Base-by-base conservation (phyloP, 2,113 vertebrate genomes). In the Corydoras sp. region DNA sequence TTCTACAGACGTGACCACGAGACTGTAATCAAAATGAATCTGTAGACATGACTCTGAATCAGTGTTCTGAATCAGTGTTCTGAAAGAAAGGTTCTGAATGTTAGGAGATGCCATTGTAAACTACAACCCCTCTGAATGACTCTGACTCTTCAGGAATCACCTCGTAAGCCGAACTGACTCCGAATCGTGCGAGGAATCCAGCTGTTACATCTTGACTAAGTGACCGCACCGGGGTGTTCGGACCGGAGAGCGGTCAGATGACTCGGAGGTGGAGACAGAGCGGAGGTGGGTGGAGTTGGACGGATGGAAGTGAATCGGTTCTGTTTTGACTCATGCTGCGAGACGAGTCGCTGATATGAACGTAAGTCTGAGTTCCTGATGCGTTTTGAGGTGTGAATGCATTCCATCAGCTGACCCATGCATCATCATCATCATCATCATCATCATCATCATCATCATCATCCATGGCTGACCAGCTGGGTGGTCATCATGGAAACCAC, bases 401-500 rank as follows among this genome's bases (percentile, higher is more conserved):
- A 66, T 60, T 74, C 81, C 85, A 83, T 82, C 63, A 18, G 63
- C 71, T 73, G 81, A 78, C 81, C 79, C 85, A 87, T 86, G 87
- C 87, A 86, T 76, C 79, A 54, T 70, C 58, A 80, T 76, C 71
- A 61, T 24, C 18, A 24, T 24, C 79, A 54, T 70, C 58, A 80
- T 76, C 71, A 61, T 24, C 18, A 24, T 24, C 18, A 24, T 24
- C 50, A 18, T 9, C 55, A 68, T 43, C 35, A 48, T 69, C 81
- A 78, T 80, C 80, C 79, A 82, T 76, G 80, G 84, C 78, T 81
- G 81, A 76, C 76, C 73, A 76, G 83, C 65, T 81, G 77, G 80
- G 74, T 43, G 12, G 88, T 89, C 82, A 86, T 87, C 85, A 87
- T 88, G 82, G 86, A 83, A 87, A 87, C 87, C 76, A 73, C 68